Evolutionary conservation across 1,140 invertebrate species (phyloP).

Genomic region (Platyscapa corneri): DNA sequence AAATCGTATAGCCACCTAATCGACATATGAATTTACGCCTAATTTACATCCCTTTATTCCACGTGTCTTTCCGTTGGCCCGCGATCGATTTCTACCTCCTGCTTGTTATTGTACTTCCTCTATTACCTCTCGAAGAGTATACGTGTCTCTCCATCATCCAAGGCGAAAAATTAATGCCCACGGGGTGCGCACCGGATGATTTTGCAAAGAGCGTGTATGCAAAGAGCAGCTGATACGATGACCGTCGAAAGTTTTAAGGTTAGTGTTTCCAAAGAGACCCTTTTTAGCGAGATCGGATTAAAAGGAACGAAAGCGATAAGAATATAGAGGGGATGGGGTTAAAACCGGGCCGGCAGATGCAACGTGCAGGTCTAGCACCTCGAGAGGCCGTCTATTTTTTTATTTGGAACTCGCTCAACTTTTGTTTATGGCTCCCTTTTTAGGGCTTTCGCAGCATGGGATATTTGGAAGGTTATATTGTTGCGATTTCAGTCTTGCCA

Average conservation of each 20-base stretch:
- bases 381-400: neutral
- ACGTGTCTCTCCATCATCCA: neutral
- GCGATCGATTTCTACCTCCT: neutral
- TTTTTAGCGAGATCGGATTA: slow-evolving; percentile 28
- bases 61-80: no score
- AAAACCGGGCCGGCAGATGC: slow-evolving; percentile 41
- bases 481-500: neutral
- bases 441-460: neutral
- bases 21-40: no score
- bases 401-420: neutral
- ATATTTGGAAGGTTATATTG: neutral
- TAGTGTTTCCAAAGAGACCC: slow-evolving; percentile 25
- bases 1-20: no score
- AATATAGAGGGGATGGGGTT: neutral
- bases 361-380: slow-evolving; percentile 6
- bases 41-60: no score
- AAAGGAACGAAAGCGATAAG: slow-evolving; percentile 21
- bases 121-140: neutral
- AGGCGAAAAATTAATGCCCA: neutral
- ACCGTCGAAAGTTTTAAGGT: slow-evolving; percentile 20
- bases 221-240: slow-evolving; percentile 8
- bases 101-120: neutral
- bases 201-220: neutral
- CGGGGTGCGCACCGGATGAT: neutral
- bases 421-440: slow-evolving; percentile 38